Percentiles rank a stretch among this genome's conserved stretches.
phyloP scores from a whole-genome alignment of 2,797 vertebrate genomes.

The Sphenopsis melanotis region DNA sequence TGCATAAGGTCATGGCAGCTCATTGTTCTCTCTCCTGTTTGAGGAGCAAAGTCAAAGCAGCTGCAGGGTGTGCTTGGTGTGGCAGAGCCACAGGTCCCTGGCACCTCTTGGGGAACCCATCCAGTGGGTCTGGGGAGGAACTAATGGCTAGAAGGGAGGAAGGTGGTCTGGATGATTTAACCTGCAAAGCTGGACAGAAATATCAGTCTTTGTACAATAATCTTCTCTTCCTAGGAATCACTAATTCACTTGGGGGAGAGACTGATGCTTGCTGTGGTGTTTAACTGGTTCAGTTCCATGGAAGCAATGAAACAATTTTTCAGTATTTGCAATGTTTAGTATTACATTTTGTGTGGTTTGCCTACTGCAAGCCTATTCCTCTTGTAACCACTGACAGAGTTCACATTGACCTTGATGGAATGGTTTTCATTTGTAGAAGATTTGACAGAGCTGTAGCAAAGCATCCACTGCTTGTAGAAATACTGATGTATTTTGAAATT shows the following conservation, averaged over 20 bases:
- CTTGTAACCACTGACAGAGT: neutral
- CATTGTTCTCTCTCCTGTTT: neutral
- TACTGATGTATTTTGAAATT: neutral
- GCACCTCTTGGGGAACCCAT: neutral
- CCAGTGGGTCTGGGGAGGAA: fast-evolving
- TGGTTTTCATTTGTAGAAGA: neutral
- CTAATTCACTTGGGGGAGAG: neutral
- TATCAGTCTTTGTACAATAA: neutral
- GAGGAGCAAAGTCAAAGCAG: neutral
- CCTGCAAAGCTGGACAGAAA: neutral
- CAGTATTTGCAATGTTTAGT: neutral
- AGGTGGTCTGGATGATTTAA: neutral
- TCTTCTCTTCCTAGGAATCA: neutral
- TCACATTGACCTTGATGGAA: neutral
- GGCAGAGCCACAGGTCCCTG: neutral
- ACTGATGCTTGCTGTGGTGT: neutral
- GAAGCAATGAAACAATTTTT: neutral
- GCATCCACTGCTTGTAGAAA: neutral
- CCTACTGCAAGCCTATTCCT: neutral
- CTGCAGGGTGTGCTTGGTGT: neutral
- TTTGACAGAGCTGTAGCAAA: neutral
- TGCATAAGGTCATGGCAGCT: neutral
- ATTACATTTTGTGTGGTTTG: neutral
- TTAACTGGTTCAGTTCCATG: neutral
- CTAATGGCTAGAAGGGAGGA: neutral